Evolutionary conservation across 2,113 vertebrate species (phyloP), one percentile per base, ranked within the genome.

Genomic region (Ardeotis arabs): DNA sequence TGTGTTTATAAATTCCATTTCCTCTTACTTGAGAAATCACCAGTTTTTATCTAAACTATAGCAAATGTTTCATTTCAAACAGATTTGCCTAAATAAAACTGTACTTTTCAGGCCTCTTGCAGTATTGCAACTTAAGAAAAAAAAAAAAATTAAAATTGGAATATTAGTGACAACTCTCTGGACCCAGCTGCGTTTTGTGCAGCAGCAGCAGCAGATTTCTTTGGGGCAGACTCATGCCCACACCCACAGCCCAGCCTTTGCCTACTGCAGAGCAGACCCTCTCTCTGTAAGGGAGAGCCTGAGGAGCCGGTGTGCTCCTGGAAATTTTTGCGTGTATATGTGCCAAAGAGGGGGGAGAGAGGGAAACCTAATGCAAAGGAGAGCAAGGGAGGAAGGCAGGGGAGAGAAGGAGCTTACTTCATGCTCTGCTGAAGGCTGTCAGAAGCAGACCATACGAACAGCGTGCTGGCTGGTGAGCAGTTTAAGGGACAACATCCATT

Each of bases 351-450:
- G 35, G 22, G 64, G 41, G 67, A 78, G 74, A 50, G 76, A 87
- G 74, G 60, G 83, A 94, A 49, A 93, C 84, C 78, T 74, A 37
- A 50, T 4, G 20, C 49, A 45, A 31, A 81, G 90, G 82, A 53
- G 49, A 93, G 80, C 9, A 41, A 83, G 33, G 68, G 81, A 90
- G 56, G 84, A 72, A 91, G 76, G 81, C 95, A 96, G 63, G 62
- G 55, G 63, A 81, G 79, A 78, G 75, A 79, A 79, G 60, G 87
- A 95, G 75, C 73, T 88, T 63, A 93, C 85, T 91, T 93, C 85
- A 13, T 44, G 10, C 89, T 0, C 95, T 93, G 95, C 91, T 96
- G 93, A 90, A 94, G 94, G 90, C 62, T 97, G 89, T 93, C 97
- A 95, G 96, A 96, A 97, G 96, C 95, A 97, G 96, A 10, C 62